phyloP scores from a whole-genome alignment of 2,113 vertebrate species.

The Cranoglanis bouderius region DNA sequence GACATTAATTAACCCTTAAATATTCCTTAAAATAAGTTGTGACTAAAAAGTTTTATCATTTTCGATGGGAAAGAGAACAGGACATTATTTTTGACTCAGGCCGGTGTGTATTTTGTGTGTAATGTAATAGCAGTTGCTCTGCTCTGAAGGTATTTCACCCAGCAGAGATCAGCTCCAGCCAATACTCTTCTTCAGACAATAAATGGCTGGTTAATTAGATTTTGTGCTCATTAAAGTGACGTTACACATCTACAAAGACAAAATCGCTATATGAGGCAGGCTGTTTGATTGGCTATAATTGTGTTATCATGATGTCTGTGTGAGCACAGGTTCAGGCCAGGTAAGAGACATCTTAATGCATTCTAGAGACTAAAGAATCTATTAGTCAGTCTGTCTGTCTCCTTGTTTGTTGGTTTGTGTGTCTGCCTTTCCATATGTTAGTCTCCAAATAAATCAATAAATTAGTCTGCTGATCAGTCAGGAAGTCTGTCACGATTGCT shows the following conservation, averaged over 20 bases:
- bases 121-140: slow-evolving; percentile 17
- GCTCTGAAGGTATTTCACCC: slow-evolving; percentile 39
- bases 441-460: background rate
- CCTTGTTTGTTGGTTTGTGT: slow-evolving; percentile 7
- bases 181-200: slow-evolving; percentile 54
- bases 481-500: background rate
- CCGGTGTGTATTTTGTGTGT: background rate
- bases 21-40: background rate
- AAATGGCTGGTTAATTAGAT: slow-evolving; percentile 63
- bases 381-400: slow-evolving; percentile 39
- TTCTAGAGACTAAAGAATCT: slow-evolving; percentile 41
- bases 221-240: slow-evolving; percentile 55
- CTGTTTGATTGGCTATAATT: slow-evolving; percentile 65
- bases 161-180: slow-evolving; percentile 49
- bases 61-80: too few species aligned
- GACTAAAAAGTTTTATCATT: background rate
- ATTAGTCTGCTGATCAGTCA: background rate
- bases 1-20: background rate
- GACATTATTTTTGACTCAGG: background rate
- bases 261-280: slow-evolving; percentile 63
- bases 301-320: slow-evolving; percentile 67
- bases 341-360: slow-evolving; percentile 43
- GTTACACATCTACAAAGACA: slow-evolving; percentile 70
- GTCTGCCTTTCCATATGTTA: background rate
- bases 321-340: slow-evolving; percentile 55